Evolutionary conservation across 2,113 vertebrate genomes (phyloP).

Genomic region (Poecile atricapillus): DNA sequence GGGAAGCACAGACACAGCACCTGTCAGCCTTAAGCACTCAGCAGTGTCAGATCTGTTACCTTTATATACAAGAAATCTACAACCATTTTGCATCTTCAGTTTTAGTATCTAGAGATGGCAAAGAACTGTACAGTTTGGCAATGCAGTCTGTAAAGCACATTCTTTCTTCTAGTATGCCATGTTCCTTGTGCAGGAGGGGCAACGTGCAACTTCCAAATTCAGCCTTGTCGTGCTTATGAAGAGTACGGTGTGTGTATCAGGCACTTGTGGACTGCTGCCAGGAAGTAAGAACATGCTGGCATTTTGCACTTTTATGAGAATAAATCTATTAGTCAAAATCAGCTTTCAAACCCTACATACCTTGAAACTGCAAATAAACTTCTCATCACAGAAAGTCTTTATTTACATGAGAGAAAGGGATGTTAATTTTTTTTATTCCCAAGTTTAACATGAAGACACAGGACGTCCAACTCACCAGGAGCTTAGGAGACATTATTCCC

Average conservation of each 20-base stretch:
- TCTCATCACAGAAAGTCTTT: background rate
- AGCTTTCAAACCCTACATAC: background rate
- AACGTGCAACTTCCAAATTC: background rate
- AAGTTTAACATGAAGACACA: fast-evolving
- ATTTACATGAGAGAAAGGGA: background rate
- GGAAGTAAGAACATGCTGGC: background rate
- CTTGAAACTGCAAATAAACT: background rate
- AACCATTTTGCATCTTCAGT: background rate
- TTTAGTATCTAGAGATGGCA: background rate
- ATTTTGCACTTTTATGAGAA: background rate
- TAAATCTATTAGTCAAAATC: background rate
- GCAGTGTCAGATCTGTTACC: background rate
- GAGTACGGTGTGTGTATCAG: fast-evolving
- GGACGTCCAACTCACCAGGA: background rate
- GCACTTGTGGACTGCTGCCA: background rate
- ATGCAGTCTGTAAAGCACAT: background rate
- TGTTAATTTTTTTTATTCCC: too few relatives aligned
- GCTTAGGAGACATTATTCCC: background rate
- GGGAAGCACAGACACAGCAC: background rate
- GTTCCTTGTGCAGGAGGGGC: background rate
- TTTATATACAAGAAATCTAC: background rate
- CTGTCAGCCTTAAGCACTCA: background rate
- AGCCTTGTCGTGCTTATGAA: background rate
- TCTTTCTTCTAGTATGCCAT: background rate
- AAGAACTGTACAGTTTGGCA: background rate